Conservation (phyloP, 2,888 invertebrate species). For the Leptogaster cylindrica region DNA sequence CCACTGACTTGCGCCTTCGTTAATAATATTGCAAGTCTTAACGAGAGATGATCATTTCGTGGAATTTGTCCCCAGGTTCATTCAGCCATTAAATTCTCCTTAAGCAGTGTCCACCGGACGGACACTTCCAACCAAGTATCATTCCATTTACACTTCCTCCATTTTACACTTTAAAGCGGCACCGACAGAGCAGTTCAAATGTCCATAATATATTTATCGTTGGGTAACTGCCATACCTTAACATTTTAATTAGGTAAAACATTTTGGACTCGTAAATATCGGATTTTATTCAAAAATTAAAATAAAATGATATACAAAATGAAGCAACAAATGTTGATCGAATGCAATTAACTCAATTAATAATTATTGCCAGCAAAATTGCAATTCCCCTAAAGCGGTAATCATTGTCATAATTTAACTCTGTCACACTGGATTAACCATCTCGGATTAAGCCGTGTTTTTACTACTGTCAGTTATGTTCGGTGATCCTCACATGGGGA, state of each 20-base stretch:
- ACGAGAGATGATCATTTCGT: no score
- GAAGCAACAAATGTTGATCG: no score
- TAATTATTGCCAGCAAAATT: conserved; percentile 23
- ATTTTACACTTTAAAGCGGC: neutral
- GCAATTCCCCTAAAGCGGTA: conserved; percentile 8
- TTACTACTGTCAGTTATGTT: neutral
- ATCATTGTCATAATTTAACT: conserved; percentile 2
- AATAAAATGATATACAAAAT: no score
- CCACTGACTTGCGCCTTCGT: no score
- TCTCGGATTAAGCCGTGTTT: conserved; percentile 5
- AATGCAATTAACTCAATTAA: conserved; percentile 28
- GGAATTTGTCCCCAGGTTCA: no score
- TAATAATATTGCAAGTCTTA: no score
- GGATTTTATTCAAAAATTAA: conserved; percentile 17
- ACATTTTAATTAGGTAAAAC: conserved; percentile 34
- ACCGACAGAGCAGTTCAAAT: neutral
- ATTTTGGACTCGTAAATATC: conserved; percentile 31
- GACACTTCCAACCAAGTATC: neutral
- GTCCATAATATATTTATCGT: conserved; percentile 10
- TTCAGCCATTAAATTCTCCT: no score
- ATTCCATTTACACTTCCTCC: neutral
- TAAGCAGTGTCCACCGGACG: no score
- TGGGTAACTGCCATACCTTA: conserved; percentile 18
- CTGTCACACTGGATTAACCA: conserved; percentile 14
- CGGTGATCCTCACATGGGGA: neutral